Conservation (phyloP, 2,797 vertebrate genomes). For the Bradypodion ventrale region DNA sequence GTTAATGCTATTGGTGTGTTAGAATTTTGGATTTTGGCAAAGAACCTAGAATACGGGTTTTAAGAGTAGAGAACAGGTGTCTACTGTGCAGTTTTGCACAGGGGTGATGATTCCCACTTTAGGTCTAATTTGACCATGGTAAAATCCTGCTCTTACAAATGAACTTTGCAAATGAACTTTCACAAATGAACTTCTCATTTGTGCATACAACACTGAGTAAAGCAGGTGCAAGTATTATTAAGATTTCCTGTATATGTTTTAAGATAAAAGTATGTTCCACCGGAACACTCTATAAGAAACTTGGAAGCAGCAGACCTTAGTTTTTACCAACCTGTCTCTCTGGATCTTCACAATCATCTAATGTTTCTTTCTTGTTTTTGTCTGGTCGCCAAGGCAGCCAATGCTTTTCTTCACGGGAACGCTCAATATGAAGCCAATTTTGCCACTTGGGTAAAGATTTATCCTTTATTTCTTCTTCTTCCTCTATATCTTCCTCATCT, state of each 20-base stretch:
- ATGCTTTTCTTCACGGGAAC: conserved; percentile 85
- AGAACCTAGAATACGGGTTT: too few species aligned
- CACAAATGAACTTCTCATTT: not conserved
- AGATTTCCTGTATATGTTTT: not conserved
- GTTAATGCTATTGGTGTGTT: too few species aligned
- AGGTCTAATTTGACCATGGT: too few species aligned
- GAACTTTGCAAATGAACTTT: too few species aligned
- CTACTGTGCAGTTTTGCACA: too few species aligned
- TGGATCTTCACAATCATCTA: conserved; percentile 96
- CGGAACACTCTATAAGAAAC: not conserved
- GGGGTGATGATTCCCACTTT: too few species aligned
- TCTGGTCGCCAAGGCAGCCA: conserved; percentile 97
- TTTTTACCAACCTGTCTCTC: conserved; percentile 89
- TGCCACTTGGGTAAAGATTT: conserved; percentile 82
- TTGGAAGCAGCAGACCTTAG: not conserved
- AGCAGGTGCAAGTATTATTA: not conserved
- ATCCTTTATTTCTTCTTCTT: conserved; percentile 88
- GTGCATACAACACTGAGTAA: not conserved
- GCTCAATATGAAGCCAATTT: conserved; percentile 89
- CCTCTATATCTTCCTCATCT: conserved; percentile 84
- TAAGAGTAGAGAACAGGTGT: too few species aligned
- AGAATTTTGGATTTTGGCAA: too few species aligned
- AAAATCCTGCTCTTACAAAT: too few species aligned
- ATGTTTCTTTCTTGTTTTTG: conserved; percentile 86
- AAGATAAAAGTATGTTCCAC: not conserved